These are phyloP conservation scores for Platyscapa corneri DNA, from an alignment of 1,140 invertebrate genomes.

Conservation along the genomic window DNA sequence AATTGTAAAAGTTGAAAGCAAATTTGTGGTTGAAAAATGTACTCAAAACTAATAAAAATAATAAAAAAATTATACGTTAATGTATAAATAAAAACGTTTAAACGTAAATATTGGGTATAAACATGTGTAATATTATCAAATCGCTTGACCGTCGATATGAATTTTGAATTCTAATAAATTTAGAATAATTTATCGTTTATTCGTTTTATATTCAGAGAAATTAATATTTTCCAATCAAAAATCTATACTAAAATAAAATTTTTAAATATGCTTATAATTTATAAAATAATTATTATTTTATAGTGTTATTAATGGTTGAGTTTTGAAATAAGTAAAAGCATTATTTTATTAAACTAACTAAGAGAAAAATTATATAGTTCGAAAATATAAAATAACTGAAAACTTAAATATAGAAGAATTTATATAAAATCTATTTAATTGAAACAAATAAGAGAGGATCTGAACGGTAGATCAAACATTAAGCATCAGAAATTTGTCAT, in stretches of 20 bases:
- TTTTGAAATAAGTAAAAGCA: no score
- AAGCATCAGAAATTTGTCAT: conserved; percentile 8
- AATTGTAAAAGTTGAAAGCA: conserved; percentile 14
- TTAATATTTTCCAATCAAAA: not conserved
- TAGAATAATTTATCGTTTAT: not conserved
- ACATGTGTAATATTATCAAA: conserved; percentile 30
- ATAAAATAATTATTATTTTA: no score
- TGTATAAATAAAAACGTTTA: conserved; percentile 22
- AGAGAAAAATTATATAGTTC: conserved; percentile 6
- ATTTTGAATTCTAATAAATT: not conserved
- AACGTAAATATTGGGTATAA: conserved; percentile 33
- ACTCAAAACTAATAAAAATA: conserved; percentile 35
- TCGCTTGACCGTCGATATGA: conserved; percentile 28
- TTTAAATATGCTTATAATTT: not conserved
- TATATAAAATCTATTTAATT: not conserved
- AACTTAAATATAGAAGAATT: not conserved
- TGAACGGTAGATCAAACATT: conserved; percentile 12
- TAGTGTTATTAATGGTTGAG: no score
- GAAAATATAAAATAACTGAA: not conserved
- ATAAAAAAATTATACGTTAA: conserved; percentile 24
- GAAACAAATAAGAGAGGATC: not conserved
- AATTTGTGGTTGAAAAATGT: not conserved
- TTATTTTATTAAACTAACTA: conserved; percentile 29
- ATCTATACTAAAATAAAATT: no score
- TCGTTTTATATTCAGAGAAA: conserved; percentile 25